A percentile compares a stretch with the other conserved stretches of the same genome.
Conservation (phyloP, 2,888 invertebrate genomes). For the Pyrrhosoma nymphula region DNA sequence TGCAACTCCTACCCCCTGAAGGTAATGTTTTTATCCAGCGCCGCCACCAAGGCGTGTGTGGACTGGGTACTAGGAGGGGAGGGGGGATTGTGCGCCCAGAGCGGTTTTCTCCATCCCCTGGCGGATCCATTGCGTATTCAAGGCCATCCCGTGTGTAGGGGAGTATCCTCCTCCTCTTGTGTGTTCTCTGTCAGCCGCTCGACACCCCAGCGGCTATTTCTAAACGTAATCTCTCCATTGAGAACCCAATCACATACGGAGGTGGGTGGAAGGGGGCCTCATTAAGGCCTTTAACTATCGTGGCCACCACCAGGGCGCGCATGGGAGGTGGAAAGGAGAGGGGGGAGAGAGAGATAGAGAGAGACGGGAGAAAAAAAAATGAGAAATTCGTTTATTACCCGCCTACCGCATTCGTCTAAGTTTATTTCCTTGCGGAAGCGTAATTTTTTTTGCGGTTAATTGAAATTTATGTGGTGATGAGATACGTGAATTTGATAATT, state of each 20-base stretch:
- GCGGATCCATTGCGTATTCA: slow-evolving; percentile 53
- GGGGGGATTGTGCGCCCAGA: neutral
- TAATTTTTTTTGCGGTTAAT: slow-evolving; percentile 1
- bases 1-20: neutral
- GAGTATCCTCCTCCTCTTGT: neutral
- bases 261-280: neutral
- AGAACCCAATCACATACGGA: slow-evolving; percentile 27
- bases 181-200: neutral
- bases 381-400: neutral
- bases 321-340: neutral
- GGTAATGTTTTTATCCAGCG: slow-evolving; percentile 28
- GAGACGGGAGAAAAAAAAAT: neutral
- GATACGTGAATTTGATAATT: neutral
- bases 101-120: neutral
- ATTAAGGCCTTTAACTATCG: slow-evolving; percentile 22
- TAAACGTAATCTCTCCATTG: slow-evolving; percentile 52
- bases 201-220: slow-evolving; percentile 40
- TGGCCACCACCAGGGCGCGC: neutral
- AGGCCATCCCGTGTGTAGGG: slow-evolving; percentile 28
- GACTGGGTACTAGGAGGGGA: neutral
- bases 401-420: slow-evolving; percentile 17
- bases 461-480: neutral
- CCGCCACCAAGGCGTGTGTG: too few species aligned
- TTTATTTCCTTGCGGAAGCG: neutral
- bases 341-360: neutral